Evolutionary conservation across 2,888 invertebrate species (phyloP).

Genomic region (Leptinotarsa juncta): DNA sequence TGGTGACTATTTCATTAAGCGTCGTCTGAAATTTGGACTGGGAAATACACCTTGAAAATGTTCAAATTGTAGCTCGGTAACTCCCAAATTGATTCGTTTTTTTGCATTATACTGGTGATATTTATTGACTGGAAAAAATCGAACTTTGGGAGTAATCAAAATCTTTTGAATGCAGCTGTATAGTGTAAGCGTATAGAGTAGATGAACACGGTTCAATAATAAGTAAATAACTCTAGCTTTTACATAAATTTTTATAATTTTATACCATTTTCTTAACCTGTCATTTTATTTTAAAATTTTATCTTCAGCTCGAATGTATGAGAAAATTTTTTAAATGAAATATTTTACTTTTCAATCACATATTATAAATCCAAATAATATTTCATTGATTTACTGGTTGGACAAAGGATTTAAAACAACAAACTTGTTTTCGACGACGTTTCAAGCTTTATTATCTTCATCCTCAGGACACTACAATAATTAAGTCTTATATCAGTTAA

Average conservation of each 20-base stretch:
- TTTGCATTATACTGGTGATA: not conserved
- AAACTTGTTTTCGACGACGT: too few relatives aligned
- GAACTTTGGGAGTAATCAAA: not conserved
- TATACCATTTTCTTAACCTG: not conserved
- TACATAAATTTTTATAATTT: slow-evolving; percentile 14
- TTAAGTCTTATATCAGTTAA: too few relatives aligned
- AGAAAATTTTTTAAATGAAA: not conserved
- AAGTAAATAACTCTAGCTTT: slow-evolving; percentile 13
- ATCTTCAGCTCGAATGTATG: not conserved
- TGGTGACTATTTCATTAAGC: too few relatives aligned
- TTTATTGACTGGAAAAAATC: not conserved
- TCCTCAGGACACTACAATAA: too few relatives aligned
- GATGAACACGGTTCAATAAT: not conserved
- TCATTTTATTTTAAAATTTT: not conserved
- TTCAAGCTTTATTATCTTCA: too few relatives aligned
- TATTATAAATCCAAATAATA: too few relatives aligned
- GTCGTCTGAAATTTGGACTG: too few relatives aligned
- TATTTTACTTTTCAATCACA: not conserved
- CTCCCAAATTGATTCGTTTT: not conserved
- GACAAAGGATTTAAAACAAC: too few relatives aligned
- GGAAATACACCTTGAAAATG: too few relatives aligned
- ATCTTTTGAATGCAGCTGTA: not conserved
- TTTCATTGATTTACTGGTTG: too few relatives aligned
- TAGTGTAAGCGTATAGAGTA: slow-evolving; percentile 8
- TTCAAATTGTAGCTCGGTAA: not conserved